These are phyloP conservation scores for Tokudaia tokunoshimensis DNA, from an alignment of 2,797 vertebrate species.

Conservation along the genomic window DNA sequence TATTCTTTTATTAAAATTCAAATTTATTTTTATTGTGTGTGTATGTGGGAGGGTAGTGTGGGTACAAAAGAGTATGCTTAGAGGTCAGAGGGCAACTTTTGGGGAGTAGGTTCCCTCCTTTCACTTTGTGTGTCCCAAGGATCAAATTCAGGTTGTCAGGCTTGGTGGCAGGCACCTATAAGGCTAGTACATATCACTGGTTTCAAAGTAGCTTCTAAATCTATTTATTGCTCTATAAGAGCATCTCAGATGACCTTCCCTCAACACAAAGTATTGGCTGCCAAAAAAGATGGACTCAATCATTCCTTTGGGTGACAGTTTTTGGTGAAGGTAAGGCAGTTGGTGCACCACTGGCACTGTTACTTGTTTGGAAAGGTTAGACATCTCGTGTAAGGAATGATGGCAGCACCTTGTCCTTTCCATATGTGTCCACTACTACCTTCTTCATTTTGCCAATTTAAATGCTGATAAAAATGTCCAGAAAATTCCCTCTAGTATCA, in stretches of 20 bases:
- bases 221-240: slow-evolving; percentile 62
- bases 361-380: background rate
- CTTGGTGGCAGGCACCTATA: background rate
- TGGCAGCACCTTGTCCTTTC: background rate
- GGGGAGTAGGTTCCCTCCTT: too few relatives aligned
- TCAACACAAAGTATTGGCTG: slow-evolving; percentile 66
- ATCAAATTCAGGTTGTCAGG: background rate
- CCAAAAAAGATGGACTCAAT: slow-evolving; percentile 30
- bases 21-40: background rate
- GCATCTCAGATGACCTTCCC: background rate
- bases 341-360: background rate
- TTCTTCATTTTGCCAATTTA: slow-evolving; percentile 12
- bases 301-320: slow-evolving; percentile 17
- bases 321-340: background rate
- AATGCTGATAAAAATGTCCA: slow-evolving; percentile 4
- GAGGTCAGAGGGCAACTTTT: background rate
- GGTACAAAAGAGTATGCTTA: background rate
- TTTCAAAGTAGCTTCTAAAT: background rate
- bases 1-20: background rate
- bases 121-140: background rate
- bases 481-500: background rate
- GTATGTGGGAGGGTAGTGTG: background rate
- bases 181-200: background rate
- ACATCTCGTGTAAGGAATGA: slow-evolving; percentile 18
- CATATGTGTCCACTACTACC: background rate